These are phyloP conservation scores for Drosophila pseudotakahashii DNA, from an alignment of 2,888 invertebrate genomes.

Conservation along the genomic window DNA sequence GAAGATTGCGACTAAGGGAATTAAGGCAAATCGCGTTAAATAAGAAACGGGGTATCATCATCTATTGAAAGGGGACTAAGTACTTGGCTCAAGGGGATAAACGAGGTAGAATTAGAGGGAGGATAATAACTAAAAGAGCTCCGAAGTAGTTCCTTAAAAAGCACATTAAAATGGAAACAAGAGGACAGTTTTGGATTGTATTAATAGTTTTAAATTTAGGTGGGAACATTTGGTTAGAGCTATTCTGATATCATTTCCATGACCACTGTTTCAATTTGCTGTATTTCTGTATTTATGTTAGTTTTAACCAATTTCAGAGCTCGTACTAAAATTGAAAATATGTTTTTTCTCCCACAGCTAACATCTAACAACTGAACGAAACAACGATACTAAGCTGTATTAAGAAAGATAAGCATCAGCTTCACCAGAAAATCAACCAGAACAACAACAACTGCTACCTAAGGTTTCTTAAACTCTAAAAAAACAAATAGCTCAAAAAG, in stretches of 20 bases:
- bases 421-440: slow-evolving; percentile 23
- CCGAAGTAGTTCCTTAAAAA: no score
- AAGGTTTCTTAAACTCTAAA: slow-evolving; percentile 65
- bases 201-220: no score
- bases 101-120: neutral
- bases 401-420: slow-evolving; percentile 13
- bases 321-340: neutral
- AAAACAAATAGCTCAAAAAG: slow-evolving; percentile 28
- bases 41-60: slow-evolving; percentile 12
- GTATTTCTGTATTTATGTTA: no score
- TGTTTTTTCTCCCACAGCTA: slow-evolving; percentile 35
- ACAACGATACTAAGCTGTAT: slow-evolving; percentile 68
- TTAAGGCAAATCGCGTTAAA: slow-evolving; percentile 13
- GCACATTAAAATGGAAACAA: no score
- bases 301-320: neutral
- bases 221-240: no score
- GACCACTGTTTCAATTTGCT: no score
- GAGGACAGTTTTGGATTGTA: no score
- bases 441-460: slow-evolving; percentile 59
- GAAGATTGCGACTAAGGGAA: slow-evolving; percentile 9
- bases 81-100: slow-evolving; percentile 8
- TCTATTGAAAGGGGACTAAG: slow-evolving; percentile 16
- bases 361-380: slow-evolving; percentile 61
- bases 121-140: neutral
- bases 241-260: no score